Conservation (phyloP, 2,888 invertebrate species). For the Pristionchus arcanus region DNA sequence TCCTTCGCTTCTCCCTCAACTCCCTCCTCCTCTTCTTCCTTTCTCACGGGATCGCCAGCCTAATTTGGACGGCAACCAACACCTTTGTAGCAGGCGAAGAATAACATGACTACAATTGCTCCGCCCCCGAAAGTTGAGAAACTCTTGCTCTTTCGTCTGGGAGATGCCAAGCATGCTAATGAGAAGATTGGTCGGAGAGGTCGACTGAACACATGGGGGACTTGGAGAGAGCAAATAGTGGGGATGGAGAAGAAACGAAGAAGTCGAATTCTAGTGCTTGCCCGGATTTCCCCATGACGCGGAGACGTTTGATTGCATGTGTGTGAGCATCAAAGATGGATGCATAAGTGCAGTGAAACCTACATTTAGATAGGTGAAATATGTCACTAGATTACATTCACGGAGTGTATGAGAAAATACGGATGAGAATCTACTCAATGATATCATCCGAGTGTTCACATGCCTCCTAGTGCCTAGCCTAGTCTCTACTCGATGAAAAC, state of each 20-base stretch:
- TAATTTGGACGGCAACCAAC: slow-evolving; percentile 2
- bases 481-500: no score
- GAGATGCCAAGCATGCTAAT: slow-evolving; percentile 11
- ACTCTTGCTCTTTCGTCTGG: background rate
- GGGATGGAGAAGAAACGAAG: background rate
- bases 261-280: background rate
- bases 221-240: background rate
- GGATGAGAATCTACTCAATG: no score
- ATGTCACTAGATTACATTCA: no score
- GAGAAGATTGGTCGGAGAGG: slow-evolving; percentile 23
- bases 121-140: background rate
- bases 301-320: background rate
- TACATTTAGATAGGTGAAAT: background rate
- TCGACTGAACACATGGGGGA: slow-evolving; percentile 33
- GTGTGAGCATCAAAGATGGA: background rate
- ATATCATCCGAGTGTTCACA: no score
- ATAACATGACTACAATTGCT: background rate
- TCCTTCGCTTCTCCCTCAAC: background rate
- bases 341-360: background rate
- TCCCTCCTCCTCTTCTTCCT: background rate
- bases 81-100: background rate
- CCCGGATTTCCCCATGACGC: background rate
- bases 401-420: no score
- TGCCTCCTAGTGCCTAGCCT: no score
- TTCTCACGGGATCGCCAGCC: slow-evolving; percentile 29